Base-by-base conservation (phyloP, 2,797 vertebrate genomes). In the Crypturellus tataupa region DNA sequence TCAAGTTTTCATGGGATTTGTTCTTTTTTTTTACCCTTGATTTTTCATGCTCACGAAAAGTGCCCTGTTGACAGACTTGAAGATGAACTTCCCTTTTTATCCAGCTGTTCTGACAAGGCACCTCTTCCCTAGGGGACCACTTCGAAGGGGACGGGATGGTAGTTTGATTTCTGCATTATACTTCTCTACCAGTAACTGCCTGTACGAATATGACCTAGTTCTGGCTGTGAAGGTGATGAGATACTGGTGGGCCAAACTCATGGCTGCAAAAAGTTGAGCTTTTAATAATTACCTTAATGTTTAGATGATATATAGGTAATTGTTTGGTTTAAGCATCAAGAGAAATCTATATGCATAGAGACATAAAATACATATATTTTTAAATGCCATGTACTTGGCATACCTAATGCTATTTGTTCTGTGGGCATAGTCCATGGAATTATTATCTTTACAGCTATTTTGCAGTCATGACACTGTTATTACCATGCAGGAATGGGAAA, bases 351-450 rank as follows among this genome's bases (percentile, higher is more conserved):
- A 85, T 46, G 31, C 56, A 67, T 29, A 40, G 14, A 73, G 51
- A 76, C 12, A 56, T 93, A 78, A 92, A 83, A 75, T 37, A 77
- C 77, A 68, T 90, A 58, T 51, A 29, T 63, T 70, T 78, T 91
- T 96, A 94, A 91, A 94, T 87, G 68, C 58, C 47, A 20, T 2
- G 33, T 72, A 46, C 82, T 92, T 87, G 37, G 56, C 91, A 94
- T 90, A 37, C 40, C 75, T 64, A 89, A 35, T 89, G 18, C 65
- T 87, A 59, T 70, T 88, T n/a, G 16, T 53, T 96, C 71, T 77
- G 75, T 95, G 78, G 89, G 83, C 91, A 95, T 76, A 93, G 87
- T 67, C 67, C 89, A 88, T 94, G 85, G 82, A 95, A 85, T 96
- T 96, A 94, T 80, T 72, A 64, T 89, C 85, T 80, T 93, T 76